A percentile compares a stretch with the other conserved stretches of the same genome.
These are phyloP conservation scores for Esperia sulphurella DNA, from an alignment of 2,888 invertebrate species.

Conservation along the genomic window DNA sequence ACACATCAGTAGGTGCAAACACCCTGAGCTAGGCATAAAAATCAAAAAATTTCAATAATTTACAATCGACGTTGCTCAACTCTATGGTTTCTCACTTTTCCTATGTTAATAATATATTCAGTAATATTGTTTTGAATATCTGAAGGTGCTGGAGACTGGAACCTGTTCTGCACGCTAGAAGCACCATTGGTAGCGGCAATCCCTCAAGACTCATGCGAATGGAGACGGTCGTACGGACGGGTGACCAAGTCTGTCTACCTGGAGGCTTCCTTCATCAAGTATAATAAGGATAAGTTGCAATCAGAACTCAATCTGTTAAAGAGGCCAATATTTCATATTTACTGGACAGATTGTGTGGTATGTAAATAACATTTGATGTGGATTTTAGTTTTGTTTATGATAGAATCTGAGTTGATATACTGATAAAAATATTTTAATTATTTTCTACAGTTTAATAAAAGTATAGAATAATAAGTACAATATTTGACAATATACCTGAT, in stretches of 20 bases:
- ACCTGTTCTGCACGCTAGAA: slow-evolving; percentile 90
- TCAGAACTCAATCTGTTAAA: slow-evolving; percentile 89
- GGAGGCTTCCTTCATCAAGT: slow-evolving; percentile 89
- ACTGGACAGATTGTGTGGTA: slow-evolving; percentile 96
- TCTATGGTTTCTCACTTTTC: no score
- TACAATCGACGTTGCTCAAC: no score
- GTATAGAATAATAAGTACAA: no score
- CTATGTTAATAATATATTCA: no score
- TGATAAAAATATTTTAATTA: no score
- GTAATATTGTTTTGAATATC: no score
- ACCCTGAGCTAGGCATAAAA: no score
- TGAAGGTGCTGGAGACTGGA: slow-evolving; percentile 90
- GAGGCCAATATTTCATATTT: slow-evolving; percentile 95
- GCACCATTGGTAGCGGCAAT: slow-evolving; percentile 87
- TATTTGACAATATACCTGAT: no score
- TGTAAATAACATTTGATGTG: slow-evolving; percentile 38
- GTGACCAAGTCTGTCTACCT: slow-evolving; percentile 91
- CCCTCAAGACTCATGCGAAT: slow-evolving; percentile 93
- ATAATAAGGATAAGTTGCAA: slow-evolving; percentile 86
- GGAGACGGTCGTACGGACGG: slow-evolving; percentile 93
- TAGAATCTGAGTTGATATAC: no score
- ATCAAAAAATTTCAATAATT: no score
- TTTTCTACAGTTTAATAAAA: no score
- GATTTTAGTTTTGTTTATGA: background rate
- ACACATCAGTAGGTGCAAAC: no score